phyloP scores from a whole-genome alignment of 2,888 invertebrate genomes.

The Perdita meconis region DNA sequence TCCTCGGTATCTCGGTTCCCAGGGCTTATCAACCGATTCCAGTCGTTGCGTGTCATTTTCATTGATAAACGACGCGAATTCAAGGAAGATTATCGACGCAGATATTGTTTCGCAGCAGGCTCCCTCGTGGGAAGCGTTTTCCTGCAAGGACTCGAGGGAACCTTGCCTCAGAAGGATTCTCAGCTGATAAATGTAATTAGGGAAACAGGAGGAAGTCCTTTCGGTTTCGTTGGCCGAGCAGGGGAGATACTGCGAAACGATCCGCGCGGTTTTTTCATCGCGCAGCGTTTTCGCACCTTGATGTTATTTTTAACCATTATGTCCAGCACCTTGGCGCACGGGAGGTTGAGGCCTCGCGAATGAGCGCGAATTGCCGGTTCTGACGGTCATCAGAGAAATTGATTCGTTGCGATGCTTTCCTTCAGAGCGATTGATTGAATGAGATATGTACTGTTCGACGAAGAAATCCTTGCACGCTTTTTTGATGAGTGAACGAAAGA shows the following conservation, averaged over 20 bases:
- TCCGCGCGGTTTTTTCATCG: conserved; percentile 1
- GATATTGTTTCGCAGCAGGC: conserved; percentile 51
- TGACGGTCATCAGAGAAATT: conserved; percentile 15
- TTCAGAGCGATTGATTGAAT: conserved; percentile 6
- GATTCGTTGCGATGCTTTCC: not conserved
- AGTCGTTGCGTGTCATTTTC: conserved; percentile 28
- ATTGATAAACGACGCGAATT: conserved; percentile 40
- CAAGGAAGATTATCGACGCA: conserved; percentile 38
- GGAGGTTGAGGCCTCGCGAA: conserved; percentile 47
- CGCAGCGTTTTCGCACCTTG: conserved; percentile 46
- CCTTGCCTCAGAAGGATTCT: conserved; percentile 57
- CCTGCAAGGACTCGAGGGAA: conserved; percentile 63
- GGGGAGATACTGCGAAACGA: not conserved
- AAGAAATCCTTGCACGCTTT: too few relatives aligned
- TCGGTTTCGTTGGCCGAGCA: not conserved
- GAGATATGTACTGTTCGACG: too few relatives aligned
- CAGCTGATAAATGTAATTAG: conserved; percentile 67
- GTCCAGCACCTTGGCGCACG: conserved; percentile 41
- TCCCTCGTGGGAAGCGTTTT: conserved; percentile 59
- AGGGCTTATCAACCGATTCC: conserved; percentile 13
- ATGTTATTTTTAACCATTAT: conserved; percentile 67
- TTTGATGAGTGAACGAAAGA: too few relatives aligned
- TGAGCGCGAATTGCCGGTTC: conserved; percentile 33
- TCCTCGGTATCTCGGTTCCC: conserved; percentile 19
- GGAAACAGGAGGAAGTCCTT: conserved; percentile 14